Evolutionary conservation across 2,797 vertebrate species (phyloP).

Genomic region (Coilia nasus): DNA sequence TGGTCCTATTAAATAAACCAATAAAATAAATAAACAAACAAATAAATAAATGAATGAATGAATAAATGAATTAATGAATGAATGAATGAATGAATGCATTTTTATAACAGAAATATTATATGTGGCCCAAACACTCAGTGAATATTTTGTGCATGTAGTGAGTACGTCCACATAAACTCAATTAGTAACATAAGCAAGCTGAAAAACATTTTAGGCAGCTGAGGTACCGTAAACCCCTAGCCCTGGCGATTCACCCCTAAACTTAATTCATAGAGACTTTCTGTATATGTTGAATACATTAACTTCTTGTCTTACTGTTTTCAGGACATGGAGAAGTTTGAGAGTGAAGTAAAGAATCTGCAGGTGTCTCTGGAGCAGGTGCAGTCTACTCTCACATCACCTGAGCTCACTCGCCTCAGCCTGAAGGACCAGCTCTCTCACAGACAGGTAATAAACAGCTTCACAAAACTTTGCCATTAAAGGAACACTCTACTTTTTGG

Average conservation of each 20-base stretch:
- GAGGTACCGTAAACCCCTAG: constrained; percentile 76
- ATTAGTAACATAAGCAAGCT: no score
- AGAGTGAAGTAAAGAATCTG: constrained; percentile 86
- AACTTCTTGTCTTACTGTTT: constrained; percentile 8
- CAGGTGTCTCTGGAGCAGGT: constrained; percentile 89
- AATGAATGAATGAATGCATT: no score
- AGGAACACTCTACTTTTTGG: not conserved
- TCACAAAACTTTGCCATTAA: not conserved
- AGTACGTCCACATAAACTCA: not conserved
- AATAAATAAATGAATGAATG: no score
- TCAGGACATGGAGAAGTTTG: constrained; percentile 92
- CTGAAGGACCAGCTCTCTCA: constrained; percentile 95
- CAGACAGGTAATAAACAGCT: constrained; percentile 82
- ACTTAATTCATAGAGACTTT: no score
- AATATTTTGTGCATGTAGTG: not conserved
- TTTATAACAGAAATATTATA: not conserved
- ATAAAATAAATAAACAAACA: no score
- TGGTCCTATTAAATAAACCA: no score
- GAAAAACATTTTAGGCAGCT: constrained; percentile 67
- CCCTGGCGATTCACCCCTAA: no score
- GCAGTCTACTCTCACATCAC: constrained; percentile 86
- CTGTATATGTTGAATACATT: no score
- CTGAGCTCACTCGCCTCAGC: constrained; percentile 89
- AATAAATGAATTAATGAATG: no score
- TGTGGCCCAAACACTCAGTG: not conserved